These are phyloP conservation scores for Poecile montanus DNA, from an alignment of 2,797 vertebrate genomes.

Conservation along the genomic window DNA sequence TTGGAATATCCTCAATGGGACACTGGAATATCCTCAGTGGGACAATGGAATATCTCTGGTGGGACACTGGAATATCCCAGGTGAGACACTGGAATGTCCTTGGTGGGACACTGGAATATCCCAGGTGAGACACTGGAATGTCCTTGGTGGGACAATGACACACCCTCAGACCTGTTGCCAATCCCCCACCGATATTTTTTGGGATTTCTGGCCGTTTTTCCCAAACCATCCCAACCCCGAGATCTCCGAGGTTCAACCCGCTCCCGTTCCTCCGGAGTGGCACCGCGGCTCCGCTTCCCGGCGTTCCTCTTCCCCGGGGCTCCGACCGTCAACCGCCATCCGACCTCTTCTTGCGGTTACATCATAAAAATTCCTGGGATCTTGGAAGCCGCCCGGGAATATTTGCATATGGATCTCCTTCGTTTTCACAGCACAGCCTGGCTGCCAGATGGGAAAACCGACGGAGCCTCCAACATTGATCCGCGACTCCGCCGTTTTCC, in stretches of 20 bases:
- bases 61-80: fast-evolving
- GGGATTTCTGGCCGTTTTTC: neutral
- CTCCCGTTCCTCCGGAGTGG: neutral
- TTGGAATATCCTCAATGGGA: fast-evolving
- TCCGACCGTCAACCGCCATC: constrained; percentile 30
- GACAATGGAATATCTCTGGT: fast-evolving
- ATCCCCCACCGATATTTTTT: neutral
- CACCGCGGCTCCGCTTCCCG: neutral
- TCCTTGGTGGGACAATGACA: neutral
- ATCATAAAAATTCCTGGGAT: constrained; percentile 63
- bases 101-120: fast-evolving
- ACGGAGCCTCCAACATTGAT: constrained; percentile 64
- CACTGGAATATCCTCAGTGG: fast-evolving
- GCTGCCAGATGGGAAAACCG: constrained; percentile 75
- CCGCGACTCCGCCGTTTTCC: constrained; percentile 40
- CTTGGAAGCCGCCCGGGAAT: constrained; percentile 48
- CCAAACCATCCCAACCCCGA: constrained; percentile 27
- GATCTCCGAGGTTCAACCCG: neutral
- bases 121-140: too few relatives aligned
- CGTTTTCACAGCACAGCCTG: constrained; percentile 76
- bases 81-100: fast-evolving
- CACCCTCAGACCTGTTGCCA: fast-evolving
- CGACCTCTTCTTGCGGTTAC: constrained; percentile 49
- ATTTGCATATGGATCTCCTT: constrained; percentile 68
- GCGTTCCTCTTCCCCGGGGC: neutral